Conservation (phyloP, 1,140 invertebrate genomes). For the Scaptomyza pallida region DNA sequence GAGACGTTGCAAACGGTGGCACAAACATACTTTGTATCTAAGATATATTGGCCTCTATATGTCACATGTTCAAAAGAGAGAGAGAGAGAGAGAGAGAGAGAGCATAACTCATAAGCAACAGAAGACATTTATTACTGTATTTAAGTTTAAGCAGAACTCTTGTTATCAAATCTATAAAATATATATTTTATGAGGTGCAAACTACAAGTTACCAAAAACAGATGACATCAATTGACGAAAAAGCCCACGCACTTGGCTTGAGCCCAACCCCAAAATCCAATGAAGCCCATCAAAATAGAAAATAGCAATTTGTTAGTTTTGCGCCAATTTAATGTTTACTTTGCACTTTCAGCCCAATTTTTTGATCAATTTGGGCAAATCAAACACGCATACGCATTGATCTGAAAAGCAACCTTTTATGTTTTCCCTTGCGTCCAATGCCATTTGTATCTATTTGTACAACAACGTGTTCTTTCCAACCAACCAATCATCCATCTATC, state of each 20-base stretch:
- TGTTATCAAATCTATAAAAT: not conserved
- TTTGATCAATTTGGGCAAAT: constrained; percentile 60
- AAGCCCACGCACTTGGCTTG: constrained; percentile 16
- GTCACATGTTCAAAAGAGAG: too few relatives aligned
- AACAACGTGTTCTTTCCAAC: constrained; percentile 10
- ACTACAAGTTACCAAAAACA: constrained; percentile 53
- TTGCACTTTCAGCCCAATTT: constrained; percentile 68
- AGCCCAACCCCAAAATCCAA: constrained; percentile 51
- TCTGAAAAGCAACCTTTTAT: constrained; percentile 51
- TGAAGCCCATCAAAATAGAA: constrained; percentile 23
- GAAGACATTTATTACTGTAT: constrained; percentile 5
- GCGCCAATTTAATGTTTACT: constrained; percentile 81
- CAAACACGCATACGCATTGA: constrained; percentile 56
- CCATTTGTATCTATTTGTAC: constrained; percentile 45
- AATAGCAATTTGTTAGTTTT: constrained; percentile 72
- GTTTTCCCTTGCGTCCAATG: constrained; percentile 14
- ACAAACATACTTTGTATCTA: constrained; percentile 48
- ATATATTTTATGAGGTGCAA: constrained; percentile 64
- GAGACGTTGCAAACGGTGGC: constrained; percentile 28
- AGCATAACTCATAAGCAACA: constrained; percentile 8
- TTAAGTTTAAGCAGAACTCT: not conserved
- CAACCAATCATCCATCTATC: constrained; percentile 18
- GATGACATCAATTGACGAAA: constrained; percentile 35
- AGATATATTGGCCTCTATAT: constrained; percentile 37
- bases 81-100: constrained; percentile 9